Evolutionary conservation across 2,113 vertebrate genomes (phyloP).

Genomic region (Archocentrus centrarchus): DNA sequence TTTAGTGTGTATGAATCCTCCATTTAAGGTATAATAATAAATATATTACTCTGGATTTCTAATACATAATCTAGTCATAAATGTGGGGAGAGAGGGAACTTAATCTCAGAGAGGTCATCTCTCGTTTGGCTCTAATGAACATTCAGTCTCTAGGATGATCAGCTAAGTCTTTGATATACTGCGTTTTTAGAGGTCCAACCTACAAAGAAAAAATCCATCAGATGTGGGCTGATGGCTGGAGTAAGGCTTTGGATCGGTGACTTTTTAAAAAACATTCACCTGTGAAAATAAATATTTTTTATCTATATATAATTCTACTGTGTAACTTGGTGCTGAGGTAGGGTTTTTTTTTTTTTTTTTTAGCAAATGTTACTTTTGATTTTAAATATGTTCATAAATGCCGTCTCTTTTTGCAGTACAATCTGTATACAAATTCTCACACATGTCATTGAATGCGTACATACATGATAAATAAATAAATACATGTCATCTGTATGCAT

Average conservation of each 20-base stretch:
- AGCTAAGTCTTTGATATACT: slow-evolving; percentile 70
- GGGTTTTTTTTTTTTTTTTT: slow-evolving; percentile 77
- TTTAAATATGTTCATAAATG: slow-evolving; percentile 78
- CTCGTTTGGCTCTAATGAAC: slow-evolving; percentile 61
- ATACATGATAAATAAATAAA: slow-evolving; percentile 80
- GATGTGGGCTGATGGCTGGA: slow-evolving; percentile 64
- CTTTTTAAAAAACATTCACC: slow-evolving; percentile 78
- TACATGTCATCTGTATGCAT: slow-evolving; percentile 78
- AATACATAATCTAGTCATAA: slow-evolving; percentile 59
- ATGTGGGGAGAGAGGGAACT: slow-evolving; percentile 35
- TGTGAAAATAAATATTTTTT: slow-evolving; percentile 83
- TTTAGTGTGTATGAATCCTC: slow-evolving; percentile 45
- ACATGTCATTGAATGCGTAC: slow-evolving; percentile 61
- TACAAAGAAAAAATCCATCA: slow-evolving; percentile 64
- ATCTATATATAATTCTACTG: slow-evolving; percentile 71
- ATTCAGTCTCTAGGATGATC: slow-evolving; percentile 67
- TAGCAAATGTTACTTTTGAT: slow-evolving; percentile 72
- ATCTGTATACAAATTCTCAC: slow-evolving; percentile 60
- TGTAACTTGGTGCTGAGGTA: slow-evolving; percentile 90
- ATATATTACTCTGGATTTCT: slow-evolving; percentile 72
- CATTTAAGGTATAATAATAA: slow-evolving; percentile 57
- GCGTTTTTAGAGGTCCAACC: slow-evolving; percentile 76
- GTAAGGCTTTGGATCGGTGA: slow-evolving; percentile 88
- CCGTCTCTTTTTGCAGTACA: slow-evolving; percentile 70
- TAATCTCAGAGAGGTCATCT: slow-evolving; percentile 67